Evolutionary conservation across 2,113 vertebrate species (phyloP).

Genomic region (Leptocoma aspasia): DNA sequence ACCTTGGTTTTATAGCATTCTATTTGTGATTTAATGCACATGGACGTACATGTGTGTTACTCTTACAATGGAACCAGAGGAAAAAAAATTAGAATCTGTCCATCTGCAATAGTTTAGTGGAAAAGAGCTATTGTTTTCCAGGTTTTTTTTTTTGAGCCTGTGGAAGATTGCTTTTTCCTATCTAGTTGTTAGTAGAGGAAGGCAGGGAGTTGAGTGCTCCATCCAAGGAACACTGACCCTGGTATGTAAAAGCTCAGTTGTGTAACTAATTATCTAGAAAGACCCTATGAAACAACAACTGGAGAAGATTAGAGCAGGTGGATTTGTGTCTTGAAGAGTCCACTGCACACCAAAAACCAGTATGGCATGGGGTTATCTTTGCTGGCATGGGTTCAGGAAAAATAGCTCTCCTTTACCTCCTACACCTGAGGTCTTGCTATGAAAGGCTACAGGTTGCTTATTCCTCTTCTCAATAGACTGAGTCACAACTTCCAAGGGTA

Average conservation of each 20-base stretch:
- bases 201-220: neutral
- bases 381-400: neutral
- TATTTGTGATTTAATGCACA: conserved; percentile 8
- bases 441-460: conserved; percentile 15
- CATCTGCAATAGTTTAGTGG: conserved; percentile 32
- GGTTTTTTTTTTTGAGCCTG: neutral
- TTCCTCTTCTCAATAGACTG: neutral
- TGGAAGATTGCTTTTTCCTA: conserved; percentile 23
- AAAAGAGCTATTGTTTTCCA: conserved; percentile 44
- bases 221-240: neutral
- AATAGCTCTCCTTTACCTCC: neutral
- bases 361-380: neutral
- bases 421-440: conserved; percentile 21
- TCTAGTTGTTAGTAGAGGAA: conserved; percentile 11
- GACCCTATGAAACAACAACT: conserved; percentile 38
- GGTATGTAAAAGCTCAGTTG: neutral
- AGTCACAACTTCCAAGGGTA: neutral
- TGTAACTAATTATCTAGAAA: conserved; percentile 36
- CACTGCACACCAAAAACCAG: neutral
- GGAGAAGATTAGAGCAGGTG: conserved; percentile 70
- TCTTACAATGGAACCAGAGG: neutral
- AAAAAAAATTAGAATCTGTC: neutral
- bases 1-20: neutral
- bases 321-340: conserved; percentile 42
- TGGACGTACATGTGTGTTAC: conserved; percentile 19